A percentile compares a stretch with the other conserved stretches of the same genome.
These are phyloP conservation scores for Sphinx pinastri DNA, from an alignment of 2,888 invertebrate species.

Conservation along the genomic window DNA sequence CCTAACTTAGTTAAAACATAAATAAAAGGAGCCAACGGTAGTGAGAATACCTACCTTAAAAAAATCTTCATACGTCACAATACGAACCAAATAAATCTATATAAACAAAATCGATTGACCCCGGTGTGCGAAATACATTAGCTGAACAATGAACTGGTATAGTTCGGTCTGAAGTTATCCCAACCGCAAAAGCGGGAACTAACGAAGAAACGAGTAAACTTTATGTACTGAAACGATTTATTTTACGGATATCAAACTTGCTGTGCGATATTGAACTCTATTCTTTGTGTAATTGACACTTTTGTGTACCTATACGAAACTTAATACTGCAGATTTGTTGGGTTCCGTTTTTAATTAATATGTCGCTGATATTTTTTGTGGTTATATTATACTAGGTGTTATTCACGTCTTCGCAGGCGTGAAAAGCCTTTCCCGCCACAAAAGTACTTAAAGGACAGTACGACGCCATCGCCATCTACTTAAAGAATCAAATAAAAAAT, in stretches of 20 bases:
- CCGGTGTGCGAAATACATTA: slow-evolving; percentile 28
- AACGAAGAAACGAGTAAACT: slow-evolving; percentile 29
- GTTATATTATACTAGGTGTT: no score
- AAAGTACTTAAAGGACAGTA: no score
- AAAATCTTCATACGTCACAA: background rate
- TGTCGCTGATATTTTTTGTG: no score
- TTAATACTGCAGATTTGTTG: background rate
- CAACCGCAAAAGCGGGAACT: slow-evolving; percentile 27
- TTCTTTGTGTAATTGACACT: background rate
- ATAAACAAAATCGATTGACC: slow-evolving; percentile 25
- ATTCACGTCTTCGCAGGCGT: no score
- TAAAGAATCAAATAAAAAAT: no score
- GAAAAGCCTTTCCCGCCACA: no score
- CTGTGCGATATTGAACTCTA: slow-evolving; percentile 7
- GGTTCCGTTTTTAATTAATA: no score
- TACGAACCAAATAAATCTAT: slow-evolving; percentile 4
- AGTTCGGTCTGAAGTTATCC: slow-evolving; percentile 25
- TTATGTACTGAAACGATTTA: slow-evolving; percentile 27
- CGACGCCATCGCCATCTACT: no score
- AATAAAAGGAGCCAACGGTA: no score
- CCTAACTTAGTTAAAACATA: no score
- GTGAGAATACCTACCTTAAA: no score
- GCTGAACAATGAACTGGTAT: slow-evolving; percentile 27
- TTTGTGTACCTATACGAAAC: background rate
- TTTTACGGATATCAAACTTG: slow-evolving; percentile 19